Conservation (phyloP, 2,113 vertebrate genomes). For the Chauna torquata region DNA sequence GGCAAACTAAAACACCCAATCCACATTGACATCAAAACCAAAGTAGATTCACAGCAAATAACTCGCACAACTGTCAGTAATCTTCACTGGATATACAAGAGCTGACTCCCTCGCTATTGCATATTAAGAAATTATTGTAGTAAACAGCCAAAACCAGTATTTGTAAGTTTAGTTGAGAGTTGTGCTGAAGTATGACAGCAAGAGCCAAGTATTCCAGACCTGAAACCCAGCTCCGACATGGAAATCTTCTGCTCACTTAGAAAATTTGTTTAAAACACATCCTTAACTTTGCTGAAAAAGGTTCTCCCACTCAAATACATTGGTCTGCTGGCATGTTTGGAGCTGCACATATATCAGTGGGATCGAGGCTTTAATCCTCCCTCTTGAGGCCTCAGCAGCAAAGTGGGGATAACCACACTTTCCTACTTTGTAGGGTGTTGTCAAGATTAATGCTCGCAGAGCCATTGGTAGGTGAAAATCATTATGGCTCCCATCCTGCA, state of each 20-base stretch:
- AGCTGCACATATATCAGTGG: neutral
- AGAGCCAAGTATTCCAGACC: neutral
- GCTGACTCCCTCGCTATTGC: neutral
- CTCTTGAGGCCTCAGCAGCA: neutral
- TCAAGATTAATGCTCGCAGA: slow-evolving; percentile 38
- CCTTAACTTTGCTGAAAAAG: neutral
- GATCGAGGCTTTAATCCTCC: slow-evolving; percentile 13
- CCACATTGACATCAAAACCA: neutral
- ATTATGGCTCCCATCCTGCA: slow-evolving; percentile 32
- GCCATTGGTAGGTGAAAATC: slow-evolving; percentile 33
- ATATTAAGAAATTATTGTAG: neutral
- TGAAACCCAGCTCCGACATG: neutral
- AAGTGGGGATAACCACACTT: neutral
- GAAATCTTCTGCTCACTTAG: neutral
- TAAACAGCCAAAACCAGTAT: neutral
- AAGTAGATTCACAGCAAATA: slow-evolving; percentile 4
- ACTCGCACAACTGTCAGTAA: neutral
- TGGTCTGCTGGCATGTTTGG: neutral
- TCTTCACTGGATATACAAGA: neutral
- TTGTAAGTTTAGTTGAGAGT: neutral
- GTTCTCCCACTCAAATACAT: neutral
- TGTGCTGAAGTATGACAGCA: neutral
- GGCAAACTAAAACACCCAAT: neutral
- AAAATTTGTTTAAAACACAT: neutral
- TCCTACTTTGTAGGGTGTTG: slow-evolving; percentile 6